Base-by-base conservation (phyloP, 1,140 invertebrate genomes). In the Drosophila ogumai region DNA sequence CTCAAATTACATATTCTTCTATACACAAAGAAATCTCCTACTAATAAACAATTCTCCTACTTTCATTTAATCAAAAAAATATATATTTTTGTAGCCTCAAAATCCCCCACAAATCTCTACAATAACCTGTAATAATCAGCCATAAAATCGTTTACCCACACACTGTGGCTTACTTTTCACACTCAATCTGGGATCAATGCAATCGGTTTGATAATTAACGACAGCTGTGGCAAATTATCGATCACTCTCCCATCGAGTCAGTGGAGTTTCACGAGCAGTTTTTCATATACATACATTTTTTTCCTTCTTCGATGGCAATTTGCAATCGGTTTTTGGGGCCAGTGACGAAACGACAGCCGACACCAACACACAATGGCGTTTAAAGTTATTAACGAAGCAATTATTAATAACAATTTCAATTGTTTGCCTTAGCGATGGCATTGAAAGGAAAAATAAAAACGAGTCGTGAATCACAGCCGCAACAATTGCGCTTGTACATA, bases 351-450 rank as follows among this genome's bases (percentile, higher is more conserved):
- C 60, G 50, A 50, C 54, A 32, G 15, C 32, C 50, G 50, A 54
- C 32, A 54, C 50, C 17, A 22, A 55, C 52, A 46, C 44, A 55
- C 52, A 76, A 28, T 32, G 46, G 38, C 79, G 46, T 71, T 85
- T 84, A 80, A 80, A 84, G 72, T 85, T 85, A 80, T 85, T 85
- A 84, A 85, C 79, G 60, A 84, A 84, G 81, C 81, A 84, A 84
- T 84, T 84, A 85, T 85, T 75, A 85, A 84, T 84, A 84, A 76
- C 65, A 80, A 84, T 80, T 84, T 84, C 81, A 79, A 84, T 84
- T 79, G 81, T 84, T 84, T 41, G 64, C 49, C 76, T 50, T 58
- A 31, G 43, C 50, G 32, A 22, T 54, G 81, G 81, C 81, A 84
- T 84, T 84, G 81, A 50, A 32, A 50, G 28, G n/a, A 8, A 50